These are phyloP conservation scores for Thymelicus sylvestris DNA, from an alignment of 2,888 invertebrate genomes.

Conservation along the genomic window DNA sequence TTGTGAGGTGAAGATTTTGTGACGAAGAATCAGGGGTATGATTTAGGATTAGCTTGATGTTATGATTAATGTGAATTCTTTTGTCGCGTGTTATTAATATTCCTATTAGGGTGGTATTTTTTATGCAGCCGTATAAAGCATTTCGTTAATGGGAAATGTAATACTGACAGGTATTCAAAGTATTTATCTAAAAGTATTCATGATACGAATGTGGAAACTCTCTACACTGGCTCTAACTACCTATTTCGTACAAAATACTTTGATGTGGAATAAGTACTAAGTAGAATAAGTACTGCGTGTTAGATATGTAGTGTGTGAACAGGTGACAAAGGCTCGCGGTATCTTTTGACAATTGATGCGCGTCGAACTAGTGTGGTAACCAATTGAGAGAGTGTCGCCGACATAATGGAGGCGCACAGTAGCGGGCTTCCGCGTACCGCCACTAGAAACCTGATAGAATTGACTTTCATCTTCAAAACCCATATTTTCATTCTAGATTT, in stretches of 20 bases:
- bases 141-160: conserved; percentile 11
- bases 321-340: conserved; percentile 71
- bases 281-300: conserved; percentile 12
- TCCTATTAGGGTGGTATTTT: conserved; percentile 24
- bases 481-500: too few species aligned
- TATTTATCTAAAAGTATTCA: conserved; percentile 1
- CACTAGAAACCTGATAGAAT: conserved; percentile 40
- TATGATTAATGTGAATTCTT: conserved; percentile 67
- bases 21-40: conserved; percentile 69
- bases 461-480: neutral
- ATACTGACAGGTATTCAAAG: neutral
- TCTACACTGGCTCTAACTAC: neutral
- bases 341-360: conserved; percentile 61
- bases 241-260: conserved; percentile 9
- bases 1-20: conserved; percentile 55
- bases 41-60: conserved; percentile 65
- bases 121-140: neutral
- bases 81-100: conserved; percentile 26
- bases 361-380: conserved; percentile 70
- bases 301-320: conserved; percentile 44
- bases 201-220: neutral
- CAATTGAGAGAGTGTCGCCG: conserved; percentile 62
- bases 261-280: conserved; percentile 5
- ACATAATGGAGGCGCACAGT: conserved; percentile 75
- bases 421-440: conserved; percentile 76